These are phyloP conservation scores for Patella vulgata DNA, from an alignment of 1,140 invertebrate genomes.

Conservation along the genomic window DNA sequence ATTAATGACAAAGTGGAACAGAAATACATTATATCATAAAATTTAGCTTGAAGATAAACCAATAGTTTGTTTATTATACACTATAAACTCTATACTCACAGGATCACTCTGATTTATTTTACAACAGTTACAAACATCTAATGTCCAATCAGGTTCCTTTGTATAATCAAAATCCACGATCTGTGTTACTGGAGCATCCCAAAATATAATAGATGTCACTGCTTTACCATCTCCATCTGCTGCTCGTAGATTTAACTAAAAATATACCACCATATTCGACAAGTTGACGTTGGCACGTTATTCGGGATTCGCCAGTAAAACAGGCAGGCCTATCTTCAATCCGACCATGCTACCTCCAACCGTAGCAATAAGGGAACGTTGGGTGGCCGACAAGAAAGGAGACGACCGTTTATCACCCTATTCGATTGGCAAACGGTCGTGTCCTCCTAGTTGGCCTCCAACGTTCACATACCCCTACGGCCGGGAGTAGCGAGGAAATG, in stretches of 20 bases:
- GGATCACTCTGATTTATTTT: constrained; percentile 6
- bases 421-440: too few species aligned
- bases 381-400: too few species aligned
- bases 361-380: neutral
- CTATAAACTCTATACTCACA: neutral
- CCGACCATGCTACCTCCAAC: too few species aligned
- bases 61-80: neutral
- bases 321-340: neutral
- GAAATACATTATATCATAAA: neutral
- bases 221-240: constrained; percentile 33
- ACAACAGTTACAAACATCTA: constrained; percentile 34
- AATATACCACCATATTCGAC: neutral
- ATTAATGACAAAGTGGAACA: too few species aligned
- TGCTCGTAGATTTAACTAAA: constrained; percentile 28
- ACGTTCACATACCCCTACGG: too few species aligned
- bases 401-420: too few species aligned
- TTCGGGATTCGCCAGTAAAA: neutral
- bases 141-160: constrained; percentile 20
- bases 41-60: neutral
- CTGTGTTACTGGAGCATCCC: constrained; percentile 28
- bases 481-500: too few species aligned
- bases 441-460: too few species aligned
- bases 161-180: constrained; percentile 33
- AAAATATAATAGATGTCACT: constrained; percentile 37
- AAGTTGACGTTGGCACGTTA: neutral